Conservation (phyloP, 2,888 invertebrate species). For the Synergus umbraculus region DNA sequence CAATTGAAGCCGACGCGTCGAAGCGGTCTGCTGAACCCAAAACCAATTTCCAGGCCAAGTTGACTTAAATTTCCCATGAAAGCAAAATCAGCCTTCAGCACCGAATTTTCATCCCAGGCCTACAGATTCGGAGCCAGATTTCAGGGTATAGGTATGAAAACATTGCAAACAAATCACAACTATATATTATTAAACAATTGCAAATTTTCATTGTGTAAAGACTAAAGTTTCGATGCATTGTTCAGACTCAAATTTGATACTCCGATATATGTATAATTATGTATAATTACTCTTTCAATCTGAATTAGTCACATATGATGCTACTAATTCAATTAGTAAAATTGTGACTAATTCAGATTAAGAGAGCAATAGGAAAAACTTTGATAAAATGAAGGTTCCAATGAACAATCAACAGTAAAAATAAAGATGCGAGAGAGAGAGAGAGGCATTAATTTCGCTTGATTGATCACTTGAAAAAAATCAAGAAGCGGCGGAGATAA, state of each 20-base stretch:
- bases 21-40: conserved; percentile 35
- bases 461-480: conserved; percentile 26
- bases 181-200: too few relatives aligned
- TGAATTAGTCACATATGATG: too few relatives aligned
- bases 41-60: conserved; percentile 20
- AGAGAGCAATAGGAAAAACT: too few relatives aligned
- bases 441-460: not conserved
- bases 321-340: too few relatives aligned
- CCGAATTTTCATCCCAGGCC: not conserved
- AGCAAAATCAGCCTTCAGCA: not conserved
- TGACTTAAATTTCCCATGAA: conserved; percentile 22
- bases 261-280: too few relatives aligned
- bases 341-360: too few relatives aligned
- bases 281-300: too few relatives aligned
- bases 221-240: too few relatives aligned
- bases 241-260: too few relatives aligned
- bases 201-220: too few relatives aligned
- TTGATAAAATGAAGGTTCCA: not conserved
- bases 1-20: conserved; percentile 37
- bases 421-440: conserved; percentile 28
- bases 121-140: not conserved
- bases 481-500: conserved; percentile 12
- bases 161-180: too few relatives aligned
- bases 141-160: too few relatives aligned
- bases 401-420: not conserved